phyloP scores from a whole-genome alignment of 2,888 invertebrate species.

The Acronicta psi region DNA sequence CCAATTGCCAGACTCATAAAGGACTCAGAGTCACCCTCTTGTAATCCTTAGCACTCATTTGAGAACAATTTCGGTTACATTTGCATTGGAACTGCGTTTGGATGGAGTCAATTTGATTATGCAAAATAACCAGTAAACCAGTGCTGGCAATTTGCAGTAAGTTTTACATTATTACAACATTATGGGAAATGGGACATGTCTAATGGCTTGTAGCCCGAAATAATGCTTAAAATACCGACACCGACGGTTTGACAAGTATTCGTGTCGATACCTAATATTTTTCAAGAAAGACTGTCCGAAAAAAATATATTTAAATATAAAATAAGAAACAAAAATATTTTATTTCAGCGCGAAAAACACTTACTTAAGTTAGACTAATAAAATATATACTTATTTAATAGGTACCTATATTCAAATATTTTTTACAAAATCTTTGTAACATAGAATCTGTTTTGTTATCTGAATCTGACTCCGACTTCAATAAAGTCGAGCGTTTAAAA shows the following conservation, averaged over 20 bases:
- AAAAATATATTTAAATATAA: background rate
- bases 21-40: slow-evolving; percentile 32
- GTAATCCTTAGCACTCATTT: slow-evolving; percentile 26
- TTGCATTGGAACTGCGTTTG: slow-evolving; percentile 77
- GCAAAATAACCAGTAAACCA: slow-evolving; percentile 75
- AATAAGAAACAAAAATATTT: background rate
- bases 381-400: too few species aligned
- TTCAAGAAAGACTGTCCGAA: background rate
- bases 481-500: slow-evolving; percentile 35
- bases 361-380: too few species aligned
- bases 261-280: too few species aligned
- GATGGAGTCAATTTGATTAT: slow-evolving; percentile 77
- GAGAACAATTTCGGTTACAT: slow-evolving; percentile 64
- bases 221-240: slow-evolving; percentile 2
- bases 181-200: slow-evolving; percentile 63
- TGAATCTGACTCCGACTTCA: slow-evolving; percentile 5
- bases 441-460: background rate
- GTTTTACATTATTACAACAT: slow-evolving; percentile 69
- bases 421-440: too few species aligned
- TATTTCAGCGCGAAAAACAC: too few species aligned
- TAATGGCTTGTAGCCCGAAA: slow-evolving; percentile 49
- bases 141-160: slow-evolving; percentile 71
- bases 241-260: slow-evolving; percentile 10
- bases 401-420: too few species aligned
- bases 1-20: slow-evolving; percentile 20